Evolutionary conservation across 1,140 invertebrate species (phyloP), one percentile per base, ranked within the genome.

Genomic region (Drosophila varians): DNA sequence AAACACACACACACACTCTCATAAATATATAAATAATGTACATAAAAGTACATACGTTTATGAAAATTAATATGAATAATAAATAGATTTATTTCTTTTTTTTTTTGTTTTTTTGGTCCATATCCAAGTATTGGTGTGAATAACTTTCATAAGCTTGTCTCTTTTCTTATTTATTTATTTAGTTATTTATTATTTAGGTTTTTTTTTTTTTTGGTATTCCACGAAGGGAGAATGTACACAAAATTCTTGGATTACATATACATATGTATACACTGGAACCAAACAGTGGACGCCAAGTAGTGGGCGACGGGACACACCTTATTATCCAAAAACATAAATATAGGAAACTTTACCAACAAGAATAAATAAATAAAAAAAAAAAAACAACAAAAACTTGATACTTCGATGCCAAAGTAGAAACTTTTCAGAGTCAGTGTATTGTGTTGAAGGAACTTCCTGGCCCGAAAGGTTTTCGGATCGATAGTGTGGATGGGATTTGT

Each of bases 11-110:
- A 64, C 23, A 34, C n/a, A 4, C 48, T 28, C 21, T 25, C 36
- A 64, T 23, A 52, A 60, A 48, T 53, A 38, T 45, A 18, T 51
- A 6, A 14, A 14, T 40, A 40, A 46, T 19, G 52, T 47, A 31
- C 25, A 56, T 34, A 46, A 49, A 19, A 45, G 42, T 52, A 51
- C 6, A 42, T 9, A 64, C 19, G 47, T 47, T 28, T 38, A 57
- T 51, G 38, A 60, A 76, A 57, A 57, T 57, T 48, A 57, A 71
- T 71, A 71, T 45, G 61, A 68, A 68, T 68, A 68, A 68, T 68
- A 68, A 68, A 66, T 45, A 68, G 25, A 16, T 49, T 14, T 23
- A 1, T 25, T 54, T 14, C 38, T 36, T n/a, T n/a, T n/a, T n/a
- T n/a, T n/a, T n/a, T n/a, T n/a, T n/a, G n/a, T n/a, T n/a, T n/a